Conservation (phyloP, 1,140 invertebrate genomes). For the Drosophila sechellia region DNA sequence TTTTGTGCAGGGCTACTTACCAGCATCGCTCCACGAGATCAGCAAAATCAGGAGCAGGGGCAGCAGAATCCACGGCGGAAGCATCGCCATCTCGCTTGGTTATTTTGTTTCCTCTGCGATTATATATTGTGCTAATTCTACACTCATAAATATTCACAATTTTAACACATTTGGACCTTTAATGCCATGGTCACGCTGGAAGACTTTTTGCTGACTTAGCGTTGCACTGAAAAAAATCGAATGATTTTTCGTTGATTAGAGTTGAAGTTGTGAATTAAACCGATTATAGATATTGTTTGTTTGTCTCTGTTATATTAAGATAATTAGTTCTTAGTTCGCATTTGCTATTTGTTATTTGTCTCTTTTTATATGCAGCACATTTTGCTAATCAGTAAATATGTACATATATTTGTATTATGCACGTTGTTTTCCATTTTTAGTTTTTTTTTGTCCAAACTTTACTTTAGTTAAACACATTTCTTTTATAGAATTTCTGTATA, state of each 20-base stretch:
- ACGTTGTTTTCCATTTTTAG: neutral
- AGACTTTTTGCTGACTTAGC: constrained; percentile 39
- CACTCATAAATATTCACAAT: constrained; percentile 27
- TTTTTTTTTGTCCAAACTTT: no score
- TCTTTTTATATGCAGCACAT: no score
- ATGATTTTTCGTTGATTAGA: neutral
- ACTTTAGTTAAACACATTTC: no score
- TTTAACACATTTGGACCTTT: constrained; percentile 37
- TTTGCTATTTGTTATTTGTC: neutral
- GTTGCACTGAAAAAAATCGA: constrained; percentile 33
- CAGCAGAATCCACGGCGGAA: neutral
- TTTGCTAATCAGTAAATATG: no score
- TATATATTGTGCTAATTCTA: constrained; percentile 30
- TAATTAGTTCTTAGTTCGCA: neutral
- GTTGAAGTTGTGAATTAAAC: neutral
- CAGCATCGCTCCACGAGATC: constrained; percentile 31
- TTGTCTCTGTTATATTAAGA: no score
- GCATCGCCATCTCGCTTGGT: constrained; percentile 3
- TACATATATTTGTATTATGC: neutral
- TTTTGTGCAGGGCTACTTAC: constrained; percentile 23
- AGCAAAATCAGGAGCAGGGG: constrained; percentile 1
- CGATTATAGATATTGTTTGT: no score
- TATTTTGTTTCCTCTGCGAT: constrained; percentile 7
- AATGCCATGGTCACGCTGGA: constrained; percentile 43
- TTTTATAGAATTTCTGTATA: no score